Base-by-base conservation (phyloP, 92 coral and sea anemone genomes). In the Heliopora coerulea region DNA sequence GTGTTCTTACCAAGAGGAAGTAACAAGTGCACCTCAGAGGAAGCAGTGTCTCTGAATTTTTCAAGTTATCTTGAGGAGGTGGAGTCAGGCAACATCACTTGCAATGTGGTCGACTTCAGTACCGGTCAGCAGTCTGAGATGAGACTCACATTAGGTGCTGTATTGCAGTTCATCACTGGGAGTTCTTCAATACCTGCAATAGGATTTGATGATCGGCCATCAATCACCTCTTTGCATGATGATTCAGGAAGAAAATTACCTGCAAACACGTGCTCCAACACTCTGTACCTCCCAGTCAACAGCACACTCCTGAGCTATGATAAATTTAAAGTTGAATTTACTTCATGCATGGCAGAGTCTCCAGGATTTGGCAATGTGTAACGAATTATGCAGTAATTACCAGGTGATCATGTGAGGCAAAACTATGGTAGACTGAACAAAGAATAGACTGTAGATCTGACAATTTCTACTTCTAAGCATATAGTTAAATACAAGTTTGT, bases 1-100 rank as follows among this genome's bases (percentile, higher is more conserved):
- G 35, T n/a, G 20, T 62, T 62, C 48, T 62, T 44, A n/a, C 68
- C 68, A 33, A 62, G n/a, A 60, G 82, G 82, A 59, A 78, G 82
- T 30, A 78, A 78, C 54, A 78, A 78, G 21, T 34, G 62, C 4
- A 31, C 32, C 17, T 9, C 73, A 62, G 82, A 65, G 41, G 82
- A 78, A 27, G 59, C 74, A 29, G 62, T 52, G 49, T 49, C 63
- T 32, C 41, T 78, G 62, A 78, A 78, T 50, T 78, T 75, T 34
- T 62, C 82, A 46, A 65, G 82, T 2, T 78, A 78, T 40, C 74
- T 62, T 65, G 82, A 78, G 34, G 82, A 78, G 17, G 82, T 78
- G 20, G 82, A 77, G 33, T 32, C 74, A 42, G 82, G 82, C 63
- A 44, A 30, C 11, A 21, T 78, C 61, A 62, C 62, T 25, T 49